Evolutionary conservation across 1,140 invertebrate species (phyloP), one percentile per base, ranked within the genome.

Genomic region (Magallana gigas): DNA sequence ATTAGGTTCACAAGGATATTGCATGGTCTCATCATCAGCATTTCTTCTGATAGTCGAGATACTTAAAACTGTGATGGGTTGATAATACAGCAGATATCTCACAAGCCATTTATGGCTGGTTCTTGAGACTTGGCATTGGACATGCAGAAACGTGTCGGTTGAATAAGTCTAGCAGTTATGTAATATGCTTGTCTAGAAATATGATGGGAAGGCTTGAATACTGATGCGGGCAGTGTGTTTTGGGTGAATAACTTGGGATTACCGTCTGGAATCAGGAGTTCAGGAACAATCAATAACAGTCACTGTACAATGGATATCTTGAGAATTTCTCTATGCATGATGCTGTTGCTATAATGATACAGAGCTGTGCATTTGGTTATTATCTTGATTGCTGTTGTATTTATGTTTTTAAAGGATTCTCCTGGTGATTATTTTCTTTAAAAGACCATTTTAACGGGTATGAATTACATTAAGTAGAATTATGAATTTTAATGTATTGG

Each of bases 211-310:
- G 68, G 18, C 14, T 23, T 76, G 68, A 9, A 29, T 29, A 23
- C 11, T 11, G 68, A 76, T 76, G 68, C 23, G 68, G 68, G 68
- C 68, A 76, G 68, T 68, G 64, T 68, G 64, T 76, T 76, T 76
- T 76, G 36, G 68, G 18, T 71, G 68, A 76, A 76, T 76, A 29
- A 76, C 68, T 76, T 76, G 68, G 68, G 23, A 76, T 76, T 76
- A 76, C 18, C 11, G 68, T 36, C 68, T 36, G 14, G 68, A 29
- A 29, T 76, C 68, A 76, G 68, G 68, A 18, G 36, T 29, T 76
- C 23, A 3, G 23, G 9, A 29, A 11, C 68, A 76, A 76, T 76
- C 68, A 76, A 76, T 76, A 76, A 76, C 68, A 76, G 23, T 76
- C 68, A 76, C 68, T 76, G 23, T 76, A 76, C 68, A 29, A 76